Conservation (phyloP, 2,888 invertebrate genomes). For the Oxycera nigricornis region DNA sequence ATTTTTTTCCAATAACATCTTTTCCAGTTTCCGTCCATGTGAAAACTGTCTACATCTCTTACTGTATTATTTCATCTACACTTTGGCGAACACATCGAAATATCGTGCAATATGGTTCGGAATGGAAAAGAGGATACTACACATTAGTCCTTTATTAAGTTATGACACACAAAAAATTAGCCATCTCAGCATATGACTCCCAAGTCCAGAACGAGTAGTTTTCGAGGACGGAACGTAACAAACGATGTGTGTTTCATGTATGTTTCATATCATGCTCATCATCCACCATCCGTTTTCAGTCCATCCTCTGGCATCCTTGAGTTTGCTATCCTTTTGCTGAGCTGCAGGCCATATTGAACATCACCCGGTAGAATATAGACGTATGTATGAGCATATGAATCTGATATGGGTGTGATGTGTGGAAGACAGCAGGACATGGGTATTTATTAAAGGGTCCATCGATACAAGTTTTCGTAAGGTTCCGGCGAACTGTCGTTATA, state of each 20-base stretch:
- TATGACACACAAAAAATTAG: constrained; percentile 48
- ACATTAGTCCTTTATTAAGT: constrained; percentile 47
- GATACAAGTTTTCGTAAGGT: constrained; percentile 7
- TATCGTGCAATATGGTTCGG: constrained; percentile 21
- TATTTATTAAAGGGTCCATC: constrained; percentile 35
- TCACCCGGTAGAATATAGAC: background rate
- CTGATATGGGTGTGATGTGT: background rate
- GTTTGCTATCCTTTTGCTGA: background rate
- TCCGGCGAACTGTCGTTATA: background rate
- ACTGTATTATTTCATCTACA: background rate
- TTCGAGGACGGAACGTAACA: background rate
- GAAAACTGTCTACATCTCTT: background rate
- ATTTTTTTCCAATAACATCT: constrained; percentile 1
- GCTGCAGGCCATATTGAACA: background rate
- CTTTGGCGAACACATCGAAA: constrained; percentile 5
- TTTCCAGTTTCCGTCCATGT: background rate
- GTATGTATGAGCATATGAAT: constrained; percentile 9
- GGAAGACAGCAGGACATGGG: background rate
- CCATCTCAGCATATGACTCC: constrained; percentile 45
- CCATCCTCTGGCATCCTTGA: background rate
- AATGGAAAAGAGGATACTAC: background rate
- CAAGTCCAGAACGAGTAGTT: background rate
- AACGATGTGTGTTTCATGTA: constrained; percentile 11
- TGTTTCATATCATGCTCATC: constrained; percentile 8
- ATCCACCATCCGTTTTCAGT: constrained; percentile 9